Percentiles rank a stretch among this genome's conserved stretches.
Evolutionary conservation across 1,140 invertebrate genomes (phyloP).

Genomic region (Drosophila jambulina): DNA sequence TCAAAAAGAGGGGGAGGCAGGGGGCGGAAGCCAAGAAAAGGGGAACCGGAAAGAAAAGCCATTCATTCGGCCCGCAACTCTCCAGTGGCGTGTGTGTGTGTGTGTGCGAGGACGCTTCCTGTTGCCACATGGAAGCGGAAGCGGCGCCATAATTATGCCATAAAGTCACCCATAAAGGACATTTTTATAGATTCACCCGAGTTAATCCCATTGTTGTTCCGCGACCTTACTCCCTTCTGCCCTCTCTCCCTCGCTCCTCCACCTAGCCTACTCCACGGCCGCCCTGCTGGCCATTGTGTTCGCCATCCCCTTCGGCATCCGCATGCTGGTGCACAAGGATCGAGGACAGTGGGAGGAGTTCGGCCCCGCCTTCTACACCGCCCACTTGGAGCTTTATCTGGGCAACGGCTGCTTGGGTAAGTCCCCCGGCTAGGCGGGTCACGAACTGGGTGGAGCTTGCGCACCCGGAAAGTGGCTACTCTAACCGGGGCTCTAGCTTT

Average conservation of each 20-base stretch:
- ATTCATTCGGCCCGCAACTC: conserved; percentile 58
- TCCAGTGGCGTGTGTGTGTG: background rate
- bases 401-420: conserved; percentile 91
- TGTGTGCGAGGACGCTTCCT: conserved; percentile 44
- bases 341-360: conserved; percentile 88
- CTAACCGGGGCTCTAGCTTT: background rate
- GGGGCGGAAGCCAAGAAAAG: conserved; percentile 10
- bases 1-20: conserved; percentile 4
- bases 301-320: conserved; percentile 90
- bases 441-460: conserved; percentile 2
- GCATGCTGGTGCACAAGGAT: conserved; percentile 89
- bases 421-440: conserved; percentile 16
- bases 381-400: conserved; percentile 90
- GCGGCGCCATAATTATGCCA: conserved; percentile 74
- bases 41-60: conserved; percentile 60
- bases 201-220: conserved; percentile 22
- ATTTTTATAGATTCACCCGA: conserved; percentile 35
- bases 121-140: conserved; percentile 54
- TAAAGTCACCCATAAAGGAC: conserved; percentile 74
- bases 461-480: background rate
- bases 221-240: background rate
- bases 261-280: conserved; percentile 89
- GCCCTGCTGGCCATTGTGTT: conserved; percentile 90
- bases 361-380: conserved; percentile 90
- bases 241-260: background rate